These are phyloP conservation scores for Patella pellucida DNA, from an alignment of 2,888 invertebrate genomes.

Conservation along the genomic window DNA sequence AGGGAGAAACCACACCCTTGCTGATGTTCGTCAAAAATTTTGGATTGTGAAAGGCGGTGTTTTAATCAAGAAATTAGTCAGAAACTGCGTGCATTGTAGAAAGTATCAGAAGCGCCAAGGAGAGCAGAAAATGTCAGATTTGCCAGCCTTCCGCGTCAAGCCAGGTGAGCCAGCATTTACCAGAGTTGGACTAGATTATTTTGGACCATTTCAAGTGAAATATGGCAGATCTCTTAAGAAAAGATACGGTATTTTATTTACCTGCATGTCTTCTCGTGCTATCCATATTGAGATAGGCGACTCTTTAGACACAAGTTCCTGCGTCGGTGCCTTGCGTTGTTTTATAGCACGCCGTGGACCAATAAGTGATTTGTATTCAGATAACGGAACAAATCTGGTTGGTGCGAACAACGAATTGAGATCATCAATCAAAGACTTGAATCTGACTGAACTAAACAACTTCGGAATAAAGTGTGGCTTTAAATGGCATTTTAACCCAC, in stretches of 20 bases:
- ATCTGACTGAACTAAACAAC: conserved; percentile 23
- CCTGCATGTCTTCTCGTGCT: conserved; percentile 28
- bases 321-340: conserved; percentile 24
- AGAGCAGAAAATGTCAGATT: background rate
- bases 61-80: background rate
- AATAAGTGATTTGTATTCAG: conserved; percentile 14
- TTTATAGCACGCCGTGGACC: conserved; percentile 29
- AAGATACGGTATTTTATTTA: conserved; percentile 35
- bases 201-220: conserved; percentile 30
- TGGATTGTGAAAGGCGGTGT: conserved; percentile 17
- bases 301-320: conserved; percentile 16
- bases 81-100: conserved; percentile 5
- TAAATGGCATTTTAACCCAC: conserved; percentile 36
- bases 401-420: conserved; percentile 31
- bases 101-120: background rate
- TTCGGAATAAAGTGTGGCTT: conserved; percentile 25
- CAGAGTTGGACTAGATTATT: conserved; percentile 25
- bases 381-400: conserved; percentile 35
- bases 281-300: conserved; percentile 29
- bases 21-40: conserved; percentile 12
- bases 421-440: conserved; percentile 27
- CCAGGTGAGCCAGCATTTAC: conserved; percentile 22
- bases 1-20: background rate
- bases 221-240: conserved; percentile 22
- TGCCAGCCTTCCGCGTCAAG: background rate